Conservation (phyloP, 2,113 vertebrate species). For the Ctenomys sociabilis region DNA sequence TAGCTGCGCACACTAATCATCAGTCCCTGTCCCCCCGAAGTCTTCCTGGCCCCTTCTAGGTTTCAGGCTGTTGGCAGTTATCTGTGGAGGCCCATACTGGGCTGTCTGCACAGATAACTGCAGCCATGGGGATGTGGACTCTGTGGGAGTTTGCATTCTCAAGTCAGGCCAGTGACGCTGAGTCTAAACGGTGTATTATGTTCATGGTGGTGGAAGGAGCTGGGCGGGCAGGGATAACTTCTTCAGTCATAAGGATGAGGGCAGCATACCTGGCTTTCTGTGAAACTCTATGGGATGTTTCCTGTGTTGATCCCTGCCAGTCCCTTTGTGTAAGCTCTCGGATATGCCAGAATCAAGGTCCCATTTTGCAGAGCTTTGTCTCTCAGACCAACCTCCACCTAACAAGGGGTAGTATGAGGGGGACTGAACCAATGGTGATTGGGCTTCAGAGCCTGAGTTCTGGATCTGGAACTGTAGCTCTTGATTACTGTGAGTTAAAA, state of each 20-base stretch:
- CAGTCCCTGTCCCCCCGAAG: neutral
- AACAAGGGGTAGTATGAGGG: neutral
- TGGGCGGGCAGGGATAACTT: accelerated
- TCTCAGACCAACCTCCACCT: too few relatives aligned
- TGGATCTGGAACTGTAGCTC: neutral
- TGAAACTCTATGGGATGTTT: accelerated
- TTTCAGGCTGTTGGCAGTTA: neutral
- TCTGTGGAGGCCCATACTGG: accelerated
- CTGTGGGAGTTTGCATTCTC: neutral
- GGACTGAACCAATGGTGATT: neutral
- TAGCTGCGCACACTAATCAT: accelerated
- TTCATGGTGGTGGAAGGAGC: too few relatives aligned
- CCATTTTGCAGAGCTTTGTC: neutral
- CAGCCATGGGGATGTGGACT: accelerated
- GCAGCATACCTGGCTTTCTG: neutral
- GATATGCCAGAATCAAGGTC: neutral
- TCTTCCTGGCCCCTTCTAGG: neutral
- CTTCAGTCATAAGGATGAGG: neutral
- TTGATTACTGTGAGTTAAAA: too few relatives aligned
- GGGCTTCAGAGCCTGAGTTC: neutral
- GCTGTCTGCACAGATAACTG: neutral
- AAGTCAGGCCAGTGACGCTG: neutral
- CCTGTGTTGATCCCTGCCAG: accelerated
- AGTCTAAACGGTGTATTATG: neutral
- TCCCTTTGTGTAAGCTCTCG: too few relatives aligned